These are phyloP conservation scores for Platorchestia sp. DNA, from an alignment of 1,140 invertebrate species.

Conservation along the genomic window DNA sequence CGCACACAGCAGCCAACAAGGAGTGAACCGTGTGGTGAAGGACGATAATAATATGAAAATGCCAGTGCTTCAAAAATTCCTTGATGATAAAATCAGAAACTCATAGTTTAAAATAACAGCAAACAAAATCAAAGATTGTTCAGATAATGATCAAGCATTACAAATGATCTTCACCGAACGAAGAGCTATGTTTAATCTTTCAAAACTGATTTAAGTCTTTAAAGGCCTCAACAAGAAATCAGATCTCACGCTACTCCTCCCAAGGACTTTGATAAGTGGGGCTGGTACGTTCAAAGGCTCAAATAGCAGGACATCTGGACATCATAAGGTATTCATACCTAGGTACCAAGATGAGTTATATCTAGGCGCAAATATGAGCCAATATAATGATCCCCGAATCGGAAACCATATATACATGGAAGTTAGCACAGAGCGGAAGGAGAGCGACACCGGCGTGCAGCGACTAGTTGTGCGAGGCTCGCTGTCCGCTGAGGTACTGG, in stretches of 20 bases:
- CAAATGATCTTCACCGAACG: background rate
- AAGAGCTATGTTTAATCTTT: background rate
- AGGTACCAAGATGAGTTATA: background rate
- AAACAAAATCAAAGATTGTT: background rate
- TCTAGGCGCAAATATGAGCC: background rate
- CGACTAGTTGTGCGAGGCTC: slow-evolving; percentile 88
- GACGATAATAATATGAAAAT: background rate
- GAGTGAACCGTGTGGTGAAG: background rate
- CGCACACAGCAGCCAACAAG: background rate
- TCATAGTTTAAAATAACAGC: background rate
- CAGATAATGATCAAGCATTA: background rate
- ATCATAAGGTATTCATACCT: background rate
- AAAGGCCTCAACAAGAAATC: background rate
- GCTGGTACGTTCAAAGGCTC: background rate
- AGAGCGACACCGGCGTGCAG: background rate
- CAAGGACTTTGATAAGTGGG: background rate
- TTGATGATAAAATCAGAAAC: background rate
- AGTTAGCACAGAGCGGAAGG: background rate
- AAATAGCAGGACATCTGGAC: background rate
- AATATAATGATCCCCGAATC: background rate
- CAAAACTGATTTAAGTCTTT: background rate
- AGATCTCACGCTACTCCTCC: background rate
- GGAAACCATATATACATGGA: background rate
- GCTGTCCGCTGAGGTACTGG: slow-evolving; percentile 95
- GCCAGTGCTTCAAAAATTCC: background rate